Evolutionary conservation across 1,140 invertebrate species (phyloP).

Genomic region (Drosophila kurseongensis): DNA sequence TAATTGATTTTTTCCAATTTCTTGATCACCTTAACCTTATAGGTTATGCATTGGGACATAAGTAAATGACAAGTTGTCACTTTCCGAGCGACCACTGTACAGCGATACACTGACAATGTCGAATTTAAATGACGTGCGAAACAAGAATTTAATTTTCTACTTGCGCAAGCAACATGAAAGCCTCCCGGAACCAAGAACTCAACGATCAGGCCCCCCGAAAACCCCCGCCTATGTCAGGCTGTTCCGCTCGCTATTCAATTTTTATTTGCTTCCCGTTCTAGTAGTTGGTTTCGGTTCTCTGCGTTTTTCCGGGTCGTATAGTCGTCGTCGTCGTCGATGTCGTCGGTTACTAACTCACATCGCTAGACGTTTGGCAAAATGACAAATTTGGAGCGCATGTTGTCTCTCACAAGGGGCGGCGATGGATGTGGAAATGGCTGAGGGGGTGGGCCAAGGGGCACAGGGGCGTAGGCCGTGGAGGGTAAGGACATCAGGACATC

Average conservation of each 20-base stretch:
- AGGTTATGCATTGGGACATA: too few relatives aligned
- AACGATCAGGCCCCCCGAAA: not conserved
- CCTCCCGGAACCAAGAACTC: slow-evolving; percentile 13
- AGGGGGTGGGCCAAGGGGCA: not conserved
- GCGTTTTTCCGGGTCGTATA: slow-evolving; percentile 4
- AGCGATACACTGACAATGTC: slow-evolving; percentile 55
- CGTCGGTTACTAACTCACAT: slow-evolving; percentile 56
- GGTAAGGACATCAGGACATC: slow-evolving; percentile 17
- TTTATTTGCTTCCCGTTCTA: slow-evolving; percentile 51
- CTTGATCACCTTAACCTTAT: too few relatives aligned
- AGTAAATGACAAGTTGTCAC: too few relatives aligned
- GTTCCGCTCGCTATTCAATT: slow-evolving; percentile 54
- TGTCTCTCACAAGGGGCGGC: slow-evolving; percentile 55
- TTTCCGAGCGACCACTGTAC: slow-evolving; percentile 2
- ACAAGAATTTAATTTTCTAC: slow-evolving; percentile 84
- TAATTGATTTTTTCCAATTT: too few relatives aligned
- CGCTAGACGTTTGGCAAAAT: slow-evolving; percentile 79
- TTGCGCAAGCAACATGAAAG: slow-evolving; percentile 53
- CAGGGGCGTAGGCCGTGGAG: slow-evolving; percentile 21
- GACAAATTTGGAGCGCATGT: slow-evolving; percentile 77
- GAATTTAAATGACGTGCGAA: slow-evolving; percentile 84
- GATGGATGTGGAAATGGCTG: not conserved
- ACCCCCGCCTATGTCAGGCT: slow-evolving; percentile 43
- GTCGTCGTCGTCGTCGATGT: slow-evolving; percentile 35
- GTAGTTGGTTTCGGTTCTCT: slow-evolving; percentile 26